Conservation (phyloP, 2,888 invertebrate species). For the Phymatocera aterrima region DNA sequence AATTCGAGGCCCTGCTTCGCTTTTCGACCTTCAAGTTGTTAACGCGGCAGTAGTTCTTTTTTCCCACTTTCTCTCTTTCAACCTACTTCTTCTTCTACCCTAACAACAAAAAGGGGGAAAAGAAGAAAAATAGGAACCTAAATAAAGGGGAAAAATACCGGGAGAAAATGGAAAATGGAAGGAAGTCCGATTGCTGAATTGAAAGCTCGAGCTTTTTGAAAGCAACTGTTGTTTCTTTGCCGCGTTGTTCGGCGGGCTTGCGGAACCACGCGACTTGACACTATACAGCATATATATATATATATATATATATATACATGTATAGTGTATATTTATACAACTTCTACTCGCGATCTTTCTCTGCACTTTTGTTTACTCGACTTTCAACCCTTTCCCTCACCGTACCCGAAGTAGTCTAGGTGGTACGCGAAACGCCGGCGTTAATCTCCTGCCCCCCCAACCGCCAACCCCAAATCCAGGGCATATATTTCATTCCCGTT, state of each 20-base stretch:
- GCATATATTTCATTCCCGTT: conserved; percentile 1
- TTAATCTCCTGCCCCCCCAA: conserved; percentile 28
- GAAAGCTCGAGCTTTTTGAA: conserved; percentile 22
- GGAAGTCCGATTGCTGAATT: conserved; percentile 7
- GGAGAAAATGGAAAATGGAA: background rate
- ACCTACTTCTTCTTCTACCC: too few species aligned
- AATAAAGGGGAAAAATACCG: too few species aligned
- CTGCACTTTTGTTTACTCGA: conserved; percentile 19
- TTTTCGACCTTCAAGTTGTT: too few species aligned
- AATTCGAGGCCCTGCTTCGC: too few species aligned
- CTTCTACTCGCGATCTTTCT: conserved; percentile 18
- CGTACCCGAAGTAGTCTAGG: background rate
- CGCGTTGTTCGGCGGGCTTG: background rate
- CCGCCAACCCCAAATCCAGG: background rate
- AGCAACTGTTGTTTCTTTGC: conserved; percentile 22
- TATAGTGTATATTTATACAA: conserved; percentile 13
- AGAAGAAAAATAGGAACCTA: too few species aligned
- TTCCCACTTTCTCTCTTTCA: too few species aligned
- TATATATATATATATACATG: too few species aligned
- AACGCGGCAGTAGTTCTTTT: too few species aligned
- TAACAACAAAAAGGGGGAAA: too few species aligned
- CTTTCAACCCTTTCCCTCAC: too few species aligned
- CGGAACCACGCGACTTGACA: conserved; percentile 13
- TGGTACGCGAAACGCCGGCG: background rate
- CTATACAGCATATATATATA: too few species aligned